Percentiles rank a stretch among this genome's conserved stretches.
phyloP scores from a whole-genome alignment of 2,888 invertebrate genomes.

The Heliconius hortense region DNA sequence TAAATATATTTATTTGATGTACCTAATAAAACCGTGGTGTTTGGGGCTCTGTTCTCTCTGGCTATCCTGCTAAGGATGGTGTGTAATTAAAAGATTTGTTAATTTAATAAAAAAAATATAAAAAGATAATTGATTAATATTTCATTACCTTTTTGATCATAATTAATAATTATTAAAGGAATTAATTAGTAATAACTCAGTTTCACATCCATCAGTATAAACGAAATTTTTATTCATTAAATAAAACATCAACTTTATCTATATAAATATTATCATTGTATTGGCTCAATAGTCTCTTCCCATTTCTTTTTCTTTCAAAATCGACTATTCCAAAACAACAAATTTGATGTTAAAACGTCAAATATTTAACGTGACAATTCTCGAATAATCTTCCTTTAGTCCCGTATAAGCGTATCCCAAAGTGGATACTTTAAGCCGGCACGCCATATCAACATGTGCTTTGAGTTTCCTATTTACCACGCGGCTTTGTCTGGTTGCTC shows the following conservation, averaged over 20 bases:
- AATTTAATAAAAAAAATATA: too few relatives aligned
- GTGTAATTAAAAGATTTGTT: too few relatives aligned
- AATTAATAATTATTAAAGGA: neutral
- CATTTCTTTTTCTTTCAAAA: neutral
- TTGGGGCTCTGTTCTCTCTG: too few relatives aligned
- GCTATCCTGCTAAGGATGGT: too few relatives aligned
- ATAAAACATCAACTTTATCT: neutral
- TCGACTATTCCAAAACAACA: neutral
- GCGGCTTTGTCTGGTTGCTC: slow-evolving; percentile 66
- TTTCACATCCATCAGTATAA: neutral
- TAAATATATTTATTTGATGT: neutral
- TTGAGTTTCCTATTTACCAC: slow-evolving; percentile 59
- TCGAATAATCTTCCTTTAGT: neutral
- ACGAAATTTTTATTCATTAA: neutral
- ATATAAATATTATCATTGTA: neutral
- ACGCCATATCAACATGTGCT: slow-evolving; percentile 42
- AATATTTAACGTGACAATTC: neutral
- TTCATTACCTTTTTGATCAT: neutral
- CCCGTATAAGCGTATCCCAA: slow-evolving; percentile 9
- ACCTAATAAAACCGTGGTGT: neutral
- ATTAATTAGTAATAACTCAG: neutral
- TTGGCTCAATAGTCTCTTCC: neutral
- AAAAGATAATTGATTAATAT: neutral
- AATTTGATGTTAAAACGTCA: neutral
- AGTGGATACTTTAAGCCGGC: slow-evolving; percentile 2